Evolutionary conservation across 2,797 vertebrate species (phyloP).

Genomic region (Acrocephalus scirpaceus): DNA sequence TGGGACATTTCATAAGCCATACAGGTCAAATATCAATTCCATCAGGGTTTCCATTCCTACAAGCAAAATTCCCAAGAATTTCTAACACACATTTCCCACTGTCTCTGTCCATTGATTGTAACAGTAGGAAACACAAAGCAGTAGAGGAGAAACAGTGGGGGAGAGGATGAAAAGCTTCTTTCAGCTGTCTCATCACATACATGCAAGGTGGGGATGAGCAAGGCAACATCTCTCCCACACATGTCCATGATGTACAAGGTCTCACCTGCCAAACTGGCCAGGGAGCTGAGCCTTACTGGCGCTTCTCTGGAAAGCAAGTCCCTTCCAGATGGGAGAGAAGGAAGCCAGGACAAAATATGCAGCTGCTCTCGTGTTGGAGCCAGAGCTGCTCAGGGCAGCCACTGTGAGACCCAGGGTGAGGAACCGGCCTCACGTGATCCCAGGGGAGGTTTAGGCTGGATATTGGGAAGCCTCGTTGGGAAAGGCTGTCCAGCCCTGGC

Average conservation of each 20-base stretch:
- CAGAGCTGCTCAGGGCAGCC: slow-evolving; percentile 89
- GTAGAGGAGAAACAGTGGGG: not conserved
- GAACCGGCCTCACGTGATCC: no score
- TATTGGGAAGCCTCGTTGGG: no score
- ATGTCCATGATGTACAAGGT: rapidly evolving
- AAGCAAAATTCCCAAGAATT: not conserved
- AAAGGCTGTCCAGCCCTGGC: no score
- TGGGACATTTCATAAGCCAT: not conserved
- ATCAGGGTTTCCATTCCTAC: not conserved
- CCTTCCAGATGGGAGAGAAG: slow-evolving; percentile 89
- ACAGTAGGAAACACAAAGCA: not conserved
- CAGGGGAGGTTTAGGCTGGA: no score
- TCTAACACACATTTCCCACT: not conserved
- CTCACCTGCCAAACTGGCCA: not conserved
- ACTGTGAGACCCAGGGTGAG: slow-evolving; percentile 70
- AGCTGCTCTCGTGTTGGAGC: slow-evolving; percentile 84
- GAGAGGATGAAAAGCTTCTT: not conserved
- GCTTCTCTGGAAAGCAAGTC: slow-evolving; percentile 86
- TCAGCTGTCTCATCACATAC: not conserved
- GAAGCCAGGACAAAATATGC: slow-evolving; percentile 86
- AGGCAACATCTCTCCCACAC: not conserved
- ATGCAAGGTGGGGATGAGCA: not conserved
- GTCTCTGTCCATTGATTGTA: not conserved
- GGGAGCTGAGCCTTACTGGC: slow-evolving; percentile 76
- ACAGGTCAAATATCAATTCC: not conserved